Evolutionary conservation across 2,888 invertebrate genomes (phyloP), one percentile per base, ranked within the genome.

Genomic region (Caenorhabditis sp.): DNA sequence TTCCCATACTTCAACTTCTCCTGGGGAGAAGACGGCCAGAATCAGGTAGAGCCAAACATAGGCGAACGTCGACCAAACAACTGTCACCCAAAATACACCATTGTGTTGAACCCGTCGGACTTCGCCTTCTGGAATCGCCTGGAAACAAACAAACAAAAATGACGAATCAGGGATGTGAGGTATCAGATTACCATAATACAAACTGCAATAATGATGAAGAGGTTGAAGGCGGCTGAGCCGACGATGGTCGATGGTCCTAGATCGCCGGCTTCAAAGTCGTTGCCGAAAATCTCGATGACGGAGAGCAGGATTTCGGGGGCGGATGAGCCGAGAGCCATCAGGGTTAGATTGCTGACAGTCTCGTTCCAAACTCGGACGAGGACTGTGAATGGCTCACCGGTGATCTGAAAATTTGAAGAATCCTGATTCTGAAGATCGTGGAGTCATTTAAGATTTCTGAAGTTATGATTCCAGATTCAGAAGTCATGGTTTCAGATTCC

Each of bases 31-130:
- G 52, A 94, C 92, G 53, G 93, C 93, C 59, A 99, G 91, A 84
- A 99, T 99, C 66, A 95, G 89, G 89, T 97, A 97, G 63, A 99
- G 91, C 99, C 99, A 99, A 59, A 99, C 92, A 89, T 99, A 99
- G 53, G 99, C 99, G 88, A 97, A 97, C 58, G 99, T 92, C 58
- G 96, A 96, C 95, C 97, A 97, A 93, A 50, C 92, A 25, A 97
- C 95, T 7, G 99, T 99, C 63, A 99, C 94, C 88, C 96, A 93
- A 90, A 99, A 81, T 1, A 84, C 87, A 36, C 83, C 67, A 54
- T 75, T 75, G 38, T 84, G 78, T 90, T 73, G 80, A 14, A 86
- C 83, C 10, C 84, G 76, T 5, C 87, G 82, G 7, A 76, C 69
- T 60, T 87, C 81, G 17, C 70, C 73, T 7, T 67, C 54, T 2